These are phyloP conservation scores for Thalassophryne amazonica DNA, from an alignment of 2,797 vertebrate species.

Conservation along the genomic window DNA sequence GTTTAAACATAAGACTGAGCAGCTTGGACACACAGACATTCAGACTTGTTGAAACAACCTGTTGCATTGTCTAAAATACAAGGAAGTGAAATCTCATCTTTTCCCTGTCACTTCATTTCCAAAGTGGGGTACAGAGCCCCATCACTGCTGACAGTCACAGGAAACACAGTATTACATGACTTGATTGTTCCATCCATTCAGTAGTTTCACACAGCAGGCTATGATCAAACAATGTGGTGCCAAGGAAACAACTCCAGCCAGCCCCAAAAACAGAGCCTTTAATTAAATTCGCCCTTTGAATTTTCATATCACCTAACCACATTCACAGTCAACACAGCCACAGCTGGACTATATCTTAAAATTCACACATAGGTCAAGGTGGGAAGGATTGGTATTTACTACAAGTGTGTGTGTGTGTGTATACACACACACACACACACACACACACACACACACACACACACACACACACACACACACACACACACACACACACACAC, in stretches of 20 bases:
- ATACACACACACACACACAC: too few species aligned
- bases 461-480: too few species aligned
- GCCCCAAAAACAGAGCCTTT: constrained; percentile 42
- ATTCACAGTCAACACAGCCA: constrained; percentile 7
- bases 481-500: too few species aligned
- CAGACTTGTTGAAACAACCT: too few species aligned
- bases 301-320: constrained; percentile 16
- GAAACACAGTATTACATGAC: constrained; percentile 52
- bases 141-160: constrained; percentile 29
- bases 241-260: constrained; percentile 39
- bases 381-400: neutral
- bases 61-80: too few species aligned
- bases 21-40: too few species aligned
- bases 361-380: neutral
- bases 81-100: too few species aligned
- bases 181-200: constrained; percentile 47
- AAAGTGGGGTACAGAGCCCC: constrained; percentile 25
- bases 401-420: neutral
- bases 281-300: constrained; percentile 50
- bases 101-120: constrained; percentile 18
- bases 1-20: too few species aligned
- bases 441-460: too few species aligned
- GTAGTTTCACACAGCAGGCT: constrained; percentile 36
- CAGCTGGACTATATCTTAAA: constrained; percentile 26
- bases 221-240: constrained; percentile 49